Base-by-base conservation (phyloP, 92 coral and sea anemone genomes). In the Anthopleura xanthogrammica region DNA sequence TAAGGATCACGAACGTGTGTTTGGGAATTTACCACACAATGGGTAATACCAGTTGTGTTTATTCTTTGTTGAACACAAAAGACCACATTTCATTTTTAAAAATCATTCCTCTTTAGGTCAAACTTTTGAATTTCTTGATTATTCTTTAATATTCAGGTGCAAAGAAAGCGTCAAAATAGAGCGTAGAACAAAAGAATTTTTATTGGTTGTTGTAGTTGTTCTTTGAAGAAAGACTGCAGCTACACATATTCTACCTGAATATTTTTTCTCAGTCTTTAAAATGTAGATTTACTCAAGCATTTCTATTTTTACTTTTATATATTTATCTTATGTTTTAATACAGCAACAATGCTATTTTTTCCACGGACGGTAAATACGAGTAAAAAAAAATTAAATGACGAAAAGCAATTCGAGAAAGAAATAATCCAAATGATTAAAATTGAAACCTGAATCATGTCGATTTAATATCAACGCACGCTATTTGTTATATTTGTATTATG, bases 1-100 rank as follows among this genome's bases (percentile, higher is more conserved):
- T 80, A 66, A 41, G 80, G 71, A 23, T 36, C 70, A 57, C 62
- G 52, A 79, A 40, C 19, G 60, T 41, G 74, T 68, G 42, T 29
- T 68, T 24, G 74, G 43, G 43, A 68, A 36, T 68, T 68, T 68
- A 29, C 14, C 42, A 75, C 93, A 78, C 79, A 71, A 82, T 65
- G 71, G 81, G 46, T 80, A 76, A 80, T 23, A 68, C 58, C 42
- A 23, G 36, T 68, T 12, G 41, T 68, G 42, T 68, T 68, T 87
- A 91, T 88, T 84, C 86, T 88, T 91, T 86, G 82, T 87, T 87
- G 57, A 24, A 81, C 56, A 58, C 92, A 90, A 93, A 83, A 77
- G 85, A 81, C 57, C 87, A 70, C 77, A 58, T 89, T 86, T 62
- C 70, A 36, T 24, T 86, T 82, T 81, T 74, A 70, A 58, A 78